phyloP scores from a whole-genome alignment of 2,888 invertebrate genomes.

The Rhamnusium bicolor region DNA sequence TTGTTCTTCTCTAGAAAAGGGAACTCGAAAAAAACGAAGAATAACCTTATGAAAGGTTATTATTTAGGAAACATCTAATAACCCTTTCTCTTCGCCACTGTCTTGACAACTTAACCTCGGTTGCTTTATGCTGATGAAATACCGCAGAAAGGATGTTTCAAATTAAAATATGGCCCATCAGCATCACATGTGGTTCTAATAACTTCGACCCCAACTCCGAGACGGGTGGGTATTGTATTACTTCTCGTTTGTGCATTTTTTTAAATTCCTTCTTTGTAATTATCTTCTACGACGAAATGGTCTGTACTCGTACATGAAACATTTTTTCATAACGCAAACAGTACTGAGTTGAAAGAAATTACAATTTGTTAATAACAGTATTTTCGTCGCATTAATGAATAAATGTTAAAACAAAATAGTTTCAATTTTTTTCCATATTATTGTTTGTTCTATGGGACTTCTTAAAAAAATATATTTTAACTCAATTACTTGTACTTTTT shows the following conservation, averaged over 20 bases:
- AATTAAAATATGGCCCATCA: slow-evolving; percentile 47
- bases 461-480: no score
- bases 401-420: no score
- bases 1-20: no score
- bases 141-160: slow-evolving; percentile 49
- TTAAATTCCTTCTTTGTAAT: slow-evolving; percentile 12
- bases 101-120: neutral
- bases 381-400: no score
- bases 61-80: neutral
- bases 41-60: no score
- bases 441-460: no score
- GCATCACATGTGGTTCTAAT: slow-evolving; percentile 50
- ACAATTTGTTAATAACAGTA: no score
- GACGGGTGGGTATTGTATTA: slow-evolving; percentile 47
- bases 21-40: no score
- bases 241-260: slow-evolving; percentile 30
- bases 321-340: neutral
- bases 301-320: neutral
- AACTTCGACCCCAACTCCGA: slow-evolving; percentile 39
- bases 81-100: slow-evolving; percentile 2
- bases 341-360: no score
- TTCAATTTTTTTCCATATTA: no score
- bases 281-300: slow-evolving; percentile 1
- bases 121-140: slow-evolving; percentile 51
- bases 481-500: no score